These are phyloP conservation scores for Psittacara wagleri DNA, from an alignment of 2,113 vertebrate species.

Conservation along the genomic window DNA sequence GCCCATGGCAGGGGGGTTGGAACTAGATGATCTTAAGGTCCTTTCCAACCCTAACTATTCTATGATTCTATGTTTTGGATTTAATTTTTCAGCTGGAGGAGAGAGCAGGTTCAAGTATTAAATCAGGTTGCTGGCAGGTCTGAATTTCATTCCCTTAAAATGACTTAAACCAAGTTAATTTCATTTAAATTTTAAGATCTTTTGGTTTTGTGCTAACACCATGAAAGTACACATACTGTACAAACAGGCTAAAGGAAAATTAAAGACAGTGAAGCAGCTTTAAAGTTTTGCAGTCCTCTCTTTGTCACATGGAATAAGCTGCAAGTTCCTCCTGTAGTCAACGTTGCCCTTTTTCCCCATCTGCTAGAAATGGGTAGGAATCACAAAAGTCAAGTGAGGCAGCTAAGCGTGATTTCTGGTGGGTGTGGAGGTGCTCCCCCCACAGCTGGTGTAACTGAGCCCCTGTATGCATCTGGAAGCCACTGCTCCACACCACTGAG, in stretches of 20 bases:
- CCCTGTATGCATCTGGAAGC: not conserved
- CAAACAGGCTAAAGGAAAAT: not conserved
- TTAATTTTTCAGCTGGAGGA: not conserved
- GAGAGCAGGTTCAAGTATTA: not conserved
- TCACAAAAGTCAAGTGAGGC: not conserved
- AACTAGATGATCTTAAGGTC: too few relatives aligned
- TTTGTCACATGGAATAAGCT: not conserved
- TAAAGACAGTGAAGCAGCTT: not conserved
- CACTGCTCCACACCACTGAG: not conserved
- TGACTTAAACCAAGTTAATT: constrained; percentile 5
- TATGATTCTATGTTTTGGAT: not conserved
- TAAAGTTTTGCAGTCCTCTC: not conserved
- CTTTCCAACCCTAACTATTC: too few relatives aligned
- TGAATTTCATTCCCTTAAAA: constrained; percentile 15
- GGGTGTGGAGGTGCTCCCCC: not conserved
- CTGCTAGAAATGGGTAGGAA: not conserved
- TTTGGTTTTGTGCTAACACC: not conserved
- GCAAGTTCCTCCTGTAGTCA: not conserved
- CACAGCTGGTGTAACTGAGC: not conserved
- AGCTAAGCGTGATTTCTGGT: not conserved
- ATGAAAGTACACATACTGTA: not conserved
- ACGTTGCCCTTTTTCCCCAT: not conserved
- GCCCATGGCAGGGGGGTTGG: too few relatives aligned
- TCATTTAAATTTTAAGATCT: not conserved
- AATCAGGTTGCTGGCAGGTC: not conserved